phyloP scores from a whole-genome alignment of 2,797 vertebrate genomes.

The Acanthurus tractus region DNA sequence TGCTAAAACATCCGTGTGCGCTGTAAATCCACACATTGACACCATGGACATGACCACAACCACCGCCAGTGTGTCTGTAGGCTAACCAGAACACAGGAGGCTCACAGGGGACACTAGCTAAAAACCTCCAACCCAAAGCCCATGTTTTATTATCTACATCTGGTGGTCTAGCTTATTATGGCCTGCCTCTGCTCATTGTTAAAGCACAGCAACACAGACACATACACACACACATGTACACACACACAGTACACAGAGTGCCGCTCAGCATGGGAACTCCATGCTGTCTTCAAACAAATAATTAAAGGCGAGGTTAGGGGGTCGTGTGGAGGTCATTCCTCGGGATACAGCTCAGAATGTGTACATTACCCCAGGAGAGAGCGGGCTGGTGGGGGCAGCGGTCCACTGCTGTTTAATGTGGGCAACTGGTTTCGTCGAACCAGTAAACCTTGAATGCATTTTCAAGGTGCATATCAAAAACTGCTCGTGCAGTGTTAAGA shows the following conservation, averaged over 20 bases:
- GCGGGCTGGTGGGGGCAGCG: constrained; percentile 59
- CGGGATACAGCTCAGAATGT: constrained; percentile 96
- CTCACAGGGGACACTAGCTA: constrained; percentile 72
- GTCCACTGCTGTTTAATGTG: constrained; percentile 84
- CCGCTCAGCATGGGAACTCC: constrained; percentile 95
- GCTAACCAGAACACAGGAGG: constrained; percentile 73
- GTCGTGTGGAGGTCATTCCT: constrained; percentile 95
- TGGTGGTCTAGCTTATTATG: constrained; percentile 93
- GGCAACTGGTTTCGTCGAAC: constrained; percentile 79
- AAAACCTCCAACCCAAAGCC: constrained; percentile 72
- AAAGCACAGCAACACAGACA: constrained; percentile 76
- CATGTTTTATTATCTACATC: constrained; percentile 96
- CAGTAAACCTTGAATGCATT: constrained; percentile 68
- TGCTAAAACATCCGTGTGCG: constrained; percentile 62
- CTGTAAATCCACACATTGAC: constrained; percentile 72
- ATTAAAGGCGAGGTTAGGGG: constrained; percentile 98
- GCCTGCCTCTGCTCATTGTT: constrained; percentile 85
- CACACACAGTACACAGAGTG: constrained; percentile 74
- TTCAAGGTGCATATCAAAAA: constrained; percentile 64
- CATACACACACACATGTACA: constrained; percentile 65
- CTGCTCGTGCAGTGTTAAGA: constrained; percentile 39
- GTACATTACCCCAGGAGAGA: constrained; percentile 89
- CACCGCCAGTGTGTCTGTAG: constrained; percentile 70
- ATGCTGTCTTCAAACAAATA: constrained; percentile 99
- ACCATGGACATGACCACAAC: constrained; percentile 70